A percentile compares a stretch with the other conserved stretches of the same genome.
Evolutionary conservation across 2,113 vertebrate species (phyloP).

Genomic region (Heteronetta atricapilla): DNA sequence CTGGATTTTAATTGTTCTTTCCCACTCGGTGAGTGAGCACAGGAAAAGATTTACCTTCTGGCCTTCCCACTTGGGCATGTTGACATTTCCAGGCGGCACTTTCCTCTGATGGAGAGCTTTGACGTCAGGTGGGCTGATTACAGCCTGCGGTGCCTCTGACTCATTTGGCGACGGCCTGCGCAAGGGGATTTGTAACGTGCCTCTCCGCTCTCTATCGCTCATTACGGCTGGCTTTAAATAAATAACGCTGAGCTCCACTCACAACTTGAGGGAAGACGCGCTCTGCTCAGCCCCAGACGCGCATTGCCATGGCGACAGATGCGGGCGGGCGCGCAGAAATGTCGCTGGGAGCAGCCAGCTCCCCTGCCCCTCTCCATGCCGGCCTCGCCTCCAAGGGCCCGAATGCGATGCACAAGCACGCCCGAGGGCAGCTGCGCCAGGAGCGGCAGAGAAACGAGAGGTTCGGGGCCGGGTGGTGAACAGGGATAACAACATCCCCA

Average conservation of each 20-base stretch:
- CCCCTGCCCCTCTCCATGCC: background rate
- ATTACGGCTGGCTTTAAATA: constrained; percentile 53
- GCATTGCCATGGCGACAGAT: constrained; percentile 71
- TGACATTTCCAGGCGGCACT: constrained; percentile 65
- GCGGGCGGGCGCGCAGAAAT: constrained; percentile 48
- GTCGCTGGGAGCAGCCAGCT: background rate
- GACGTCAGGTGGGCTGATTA: constrained; percentile 59
- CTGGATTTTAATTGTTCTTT: constrained; percentile 50
- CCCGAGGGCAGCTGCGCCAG: background rate
- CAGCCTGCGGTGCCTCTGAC: constrained; percentile 26
- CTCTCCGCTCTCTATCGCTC: constrained; percentile 45
- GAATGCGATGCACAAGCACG: background rate
- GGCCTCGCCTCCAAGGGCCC: background rate
- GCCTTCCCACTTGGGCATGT: constrained; percentile 49
- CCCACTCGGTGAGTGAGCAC: constrained; percentile 10
- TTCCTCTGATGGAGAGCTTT: constrained; percentile 66
- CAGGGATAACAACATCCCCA: background rate
- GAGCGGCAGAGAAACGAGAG: background rate
- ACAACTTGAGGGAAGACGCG: constrained; percentile 65
- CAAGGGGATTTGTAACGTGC: constrained; percentile 9
- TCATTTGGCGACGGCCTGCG: constrained; percentile 28
- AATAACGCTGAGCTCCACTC: constrained; percentile 74
- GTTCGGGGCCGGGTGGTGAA: background rate
- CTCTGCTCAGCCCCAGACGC: constrained; percentile 45
- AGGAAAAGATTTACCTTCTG: constrained; percentile 46